A percentile compares a stretch with the other conserved stretches of the same genome.
Evolutionary conservation across 2,888 invertebrate genomes (phyloP).

Genomic region (Eledona agricola): DNA sequence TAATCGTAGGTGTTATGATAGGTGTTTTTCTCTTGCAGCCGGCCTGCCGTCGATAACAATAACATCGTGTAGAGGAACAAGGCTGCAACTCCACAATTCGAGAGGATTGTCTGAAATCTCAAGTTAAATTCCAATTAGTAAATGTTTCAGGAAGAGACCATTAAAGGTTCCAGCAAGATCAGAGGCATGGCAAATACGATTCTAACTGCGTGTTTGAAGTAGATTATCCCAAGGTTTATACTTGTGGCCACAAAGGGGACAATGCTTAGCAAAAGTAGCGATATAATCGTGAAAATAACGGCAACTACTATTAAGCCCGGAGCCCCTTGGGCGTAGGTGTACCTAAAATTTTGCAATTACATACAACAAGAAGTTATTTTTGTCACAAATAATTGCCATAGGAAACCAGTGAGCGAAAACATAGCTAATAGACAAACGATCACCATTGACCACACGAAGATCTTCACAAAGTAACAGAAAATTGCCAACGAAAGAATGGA

Average conservation of each 20-base stretch:
- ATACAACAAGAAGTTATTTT: not conserved
- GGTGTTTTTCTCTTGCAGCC: not conserved
- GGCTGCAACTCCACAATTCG: constrained; percentile 6
- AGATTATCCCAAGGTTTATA: constrained; percentile 8
- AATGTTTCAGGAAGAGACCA: constrained; percentile 13
- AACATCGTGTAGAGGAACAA: constrained; percentile 15
- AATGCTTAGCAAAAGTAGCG: constrained; percentile 6
- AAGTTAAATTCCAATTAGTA: not conserved
- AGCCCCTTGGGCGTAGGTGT: constrained; percentile 1
- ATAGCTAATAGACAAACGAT: constrained; percentile 6
- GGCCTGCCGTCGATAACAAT: constrained; percentile 7
- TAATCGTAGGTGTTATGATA: constrained; percentile 12
- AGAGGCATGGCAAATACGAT: constrained; percentile 23
- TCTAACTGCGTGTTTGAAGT: constrained; percentile 15
- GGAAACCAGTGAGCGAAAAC: constrained; percentile 6
- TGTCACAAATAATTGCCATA: constrained; percentile 15
- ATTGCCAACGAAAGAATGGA: constrained; percentile 4
- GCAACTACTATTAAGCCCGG: not conserved
- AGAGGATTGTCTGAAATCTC: constrained; percentile 13
- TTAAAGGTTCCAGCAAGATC: constrained; percentile 14
- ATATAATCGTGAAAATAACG: constrained; percentile 14
- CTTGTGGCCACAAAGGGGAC: constrained; percentile 1
- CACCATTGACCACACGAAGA: constrained; percentile 18
- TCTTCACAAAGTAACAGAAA: constrained; percentile 17
- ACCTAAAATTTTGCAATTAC: constrained; percentile 16